phyloP scores from a whole-genome alignment of 2,888 invertebrate species.

The Cybosia mesomella region DNA sequence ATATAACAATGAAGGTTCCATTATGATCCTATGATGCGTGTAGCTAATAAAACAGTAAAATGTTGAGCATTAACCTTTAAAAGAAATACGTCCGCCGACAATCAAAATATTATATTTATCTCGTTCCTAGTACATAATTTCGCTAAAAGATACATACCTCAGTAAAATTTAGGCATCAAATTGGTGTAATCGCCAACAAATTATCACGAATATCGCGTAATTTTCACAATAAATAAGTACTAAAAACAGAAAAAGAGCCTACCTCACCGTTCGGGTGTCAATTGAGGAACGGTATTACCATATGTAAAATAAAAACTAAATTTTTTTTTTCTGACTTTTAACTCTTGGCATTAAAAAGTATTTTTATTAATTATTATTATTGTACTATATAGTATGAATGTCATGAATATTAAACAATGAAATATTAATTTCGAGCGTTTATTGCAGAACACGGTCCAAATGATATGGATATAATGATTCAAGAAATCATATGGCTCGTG shows the following conservation, averaged over 20 bases:
- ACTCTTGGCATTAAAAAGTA: not conserved
- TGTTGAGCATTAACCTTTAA: slow-evolving; percentile 76
- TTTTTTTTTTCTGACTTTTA: slow-evolving; percentile 22
- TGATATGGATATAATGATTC: no score
- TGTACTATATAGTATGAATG: not conserved
- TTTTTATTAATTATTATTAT: no score
- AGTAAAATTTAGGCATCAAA: slow-evolving; percentile 84
- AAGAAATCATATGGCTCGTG: no score
- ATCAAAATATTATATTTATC: slow-evolving; percentile 61
- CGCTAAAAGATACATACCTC: slow-evolving; percentile 70
- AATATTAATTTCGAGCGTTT: no score
- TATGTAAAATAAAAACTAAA: slow-evolving; percentile 26
- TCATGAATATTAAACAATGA: not conserved
- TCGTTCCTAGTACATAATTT: slow-evolving; percentile 19
- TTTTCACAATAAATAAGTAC: slow-evolving; percentile 81
- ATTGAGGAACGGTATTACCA: slow-evolving; percentile 71
- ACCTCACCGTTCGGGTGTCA: slow-evolving; percentile 86
- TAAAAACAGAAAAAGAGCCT: slow-evolving; percentile 87
- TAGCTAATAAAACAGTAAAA: slow-evolving; percentile 32
- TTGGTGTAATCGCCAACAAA: slow-evolving; percentile 72
- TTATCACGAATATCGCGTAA: slow-evolving; percentile 75
- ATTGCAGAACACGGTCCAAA: no score
- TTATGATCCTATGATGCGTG: slow-evolving; percentile 7
- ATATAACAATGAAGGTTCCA: slow-evolving; percentile 21
- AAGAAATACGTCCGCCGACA: slow-evolving; percentile 76